Evolutionary conservation across 1,140 invertebrate species (phyloP), one percentile per base, ranked within the genome.

Genomic region (Brachionus rotundiformis): DNA sequence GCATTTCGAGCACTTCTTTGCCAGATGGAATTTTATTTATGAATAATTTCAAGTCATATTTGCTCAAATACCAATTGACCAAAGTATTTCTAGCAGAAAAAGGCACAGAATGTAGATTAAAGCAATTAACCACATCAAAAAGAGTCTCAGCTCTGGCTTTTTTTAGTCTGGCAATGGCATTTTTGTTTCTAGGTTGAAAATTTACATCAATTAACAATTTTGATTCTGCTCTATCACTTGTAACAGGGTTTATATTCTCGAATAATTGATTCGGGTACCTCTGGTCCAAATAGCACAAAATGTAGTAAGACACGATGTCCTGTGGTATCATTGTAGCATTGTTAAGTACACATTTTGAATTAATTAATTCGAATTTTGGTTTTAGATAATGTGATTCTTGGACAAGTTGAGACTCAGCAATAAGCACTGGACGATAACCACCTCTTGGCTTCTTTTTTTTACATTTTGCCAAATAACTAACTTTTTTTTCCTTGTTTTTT

Each of bases 261-360:
- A 71, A 36, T 8, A 71, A 3, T 39, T 71, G 65, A 71, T 71
- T 71, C 16, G 65, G 65, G 19, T 71, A 71, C 10, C 65, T n/a
- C 16, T 71, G 31, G 13, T 71, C 8, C 3, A 71, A 10, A 71
- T 71, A 71, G 33, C 29, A 71, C 39, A 71, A 5, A 16, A 71
- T 36, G n/a, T 71, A 71, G 39, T 71, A 71, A 7, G 65, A 71
- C 5, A 71, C 65, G 16, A 71, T 71, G 33, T 71, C 65, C 39
- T 71, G 65, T 13, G 19, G 23, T 13, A 13, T 29, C 61, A 63
- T 63, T 7, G n/a, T 29, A 6, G 10, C 61, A 8, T 5, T 13
- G 10, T 71, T 29, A 7, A 10, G 16, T 3, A 71, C n/a, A 36
- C 16, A 36, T 8, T 19, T 7, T 7, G 29, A 36, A n/a, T 71